Evolutionary conservation across 1,140 invertebrate genomes (phyloP).

Genomic region (Globodera ellingtonae): DNA sequence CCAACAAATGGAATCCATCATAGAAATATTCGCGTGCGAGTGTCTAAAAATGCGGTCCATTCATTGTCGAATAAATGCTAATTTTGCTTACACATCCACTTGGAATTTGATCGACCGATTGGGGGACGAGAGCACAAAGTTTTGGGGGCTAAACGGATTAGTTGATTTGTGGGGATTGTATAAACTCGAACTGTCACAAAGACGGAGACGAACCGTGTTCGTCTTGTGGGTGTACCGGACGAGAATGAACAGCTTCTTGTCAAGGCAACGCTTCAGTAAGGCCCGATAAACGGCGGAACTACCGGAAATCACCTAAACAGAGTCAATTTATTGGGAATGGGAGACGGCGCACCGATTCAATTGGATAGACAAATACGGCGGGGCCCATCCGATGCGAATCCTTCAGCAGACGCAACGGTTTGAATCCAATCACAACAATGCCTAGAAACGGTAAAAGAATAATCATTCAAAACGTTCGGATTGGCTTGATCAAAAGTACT

Average conservation of each 20-base stretch:
- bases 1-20: constrained; percentile 47
- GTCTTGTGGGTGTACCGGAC: constrained; percentile 36
- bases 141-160: background rate
- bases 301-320: constrained; percentile 37
- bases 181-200: constrained; percentile 37
- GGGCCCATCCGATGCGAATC: constrained; percentile 45
- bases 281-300: constrained; percentile 33
- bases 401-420: constrained; percentile 36
- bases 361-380: constrained; percentile 40
- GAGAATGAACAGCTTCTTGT: constrained; percentile 41
- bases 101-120: constrained; percentile 9
- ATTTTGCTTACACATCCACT: constrained; percentile 13
- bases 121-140: constrained; percentile 22
- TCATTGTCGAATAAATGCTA: constrained; percentile 1
- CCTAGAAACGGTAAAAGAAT: constrained; percentile 27
- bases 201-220: constrained; percentile 33
- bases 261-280: constrained; percentile 37
- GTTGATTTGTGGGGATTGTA: background rate
- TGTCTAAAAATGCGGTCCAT: constrained; percentile 4
- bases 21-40: constrained; percentile 27
- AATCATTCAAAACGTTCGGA: background rate
- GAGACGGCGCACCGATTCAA: constrained; percentile 34
- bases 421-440: constrained; percentile 45
- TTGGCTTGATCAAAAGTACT: background rate
- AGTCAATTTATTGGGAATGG: constrained; percentile 11